Percentiles rank a stretch among this genome's conserved stretches.
Evolutionary conservation across 35 echinoderm and acorn worm species (phyloP).

Genomic region (Heliocidaris erythrogramma): DNA sequence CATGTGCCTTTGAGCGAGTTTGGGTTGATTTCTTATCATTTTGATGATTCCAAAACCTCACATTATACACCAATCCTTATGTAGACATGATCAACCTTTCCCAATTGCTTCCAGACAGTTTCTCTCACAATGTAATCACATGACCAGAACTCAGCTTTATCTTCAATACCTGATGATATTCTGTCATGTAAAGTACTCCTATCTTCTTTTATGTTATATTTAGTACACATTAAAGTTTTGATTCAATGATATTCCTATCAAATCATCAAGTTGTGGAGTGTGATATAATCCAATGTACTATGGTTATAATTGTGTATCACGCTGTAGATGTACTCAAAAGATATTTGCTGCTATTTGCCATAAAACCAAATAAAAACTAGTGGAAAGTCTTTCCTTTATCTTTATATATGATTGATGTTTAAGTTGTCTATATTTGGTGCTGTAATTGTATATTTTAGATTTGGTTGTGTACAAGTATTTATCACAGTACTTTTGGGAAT

Average conservation of each 20-base stretch:
- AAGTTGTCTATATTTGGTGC: neutral
- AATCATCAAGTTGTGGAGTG: neutral
- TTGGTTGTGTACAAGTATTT: neutral
- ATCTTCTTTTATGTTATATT: too few species aligned
- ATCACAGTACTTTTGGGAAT: neutral
- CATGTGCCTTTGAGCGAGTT: too few species aligned
- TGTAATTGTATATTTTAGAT: neutral
- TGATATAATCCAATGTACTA: neutral
- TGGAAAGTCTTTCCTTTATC: neutral
- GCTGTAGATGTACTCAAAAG: neutral
- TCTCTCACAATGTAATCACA: too few species aligned
- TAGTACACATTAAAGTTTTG: too few species aligned
- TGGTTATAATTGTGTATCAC: neutral
- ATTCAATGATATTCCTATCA: neutral
- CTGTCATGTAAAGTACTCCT: too few species aligned
- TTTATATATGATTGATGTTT: neutral
- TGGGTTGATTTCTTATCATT: too few species aligned
- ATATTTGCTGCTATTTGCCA: neutral
- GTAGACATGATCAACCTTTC: too few species aligned
- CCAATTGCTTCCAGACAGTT: too few species aligned
- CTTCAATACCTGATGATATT: too few species aligned
- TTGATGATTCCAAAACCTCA: too few species aligned
- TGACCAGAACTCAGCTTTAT: too few species aligned
- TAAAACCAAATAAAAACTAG: neutral
- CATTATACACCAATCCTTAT: too few species aligned